Percentiles rank a stretch among this genome's conserved stretches.
These are phyloP conservation scores for Lycorma delicatula DNA, from an alignment of 1,140 invertebrate genomes.

Conservation along the genomic window DNA sequence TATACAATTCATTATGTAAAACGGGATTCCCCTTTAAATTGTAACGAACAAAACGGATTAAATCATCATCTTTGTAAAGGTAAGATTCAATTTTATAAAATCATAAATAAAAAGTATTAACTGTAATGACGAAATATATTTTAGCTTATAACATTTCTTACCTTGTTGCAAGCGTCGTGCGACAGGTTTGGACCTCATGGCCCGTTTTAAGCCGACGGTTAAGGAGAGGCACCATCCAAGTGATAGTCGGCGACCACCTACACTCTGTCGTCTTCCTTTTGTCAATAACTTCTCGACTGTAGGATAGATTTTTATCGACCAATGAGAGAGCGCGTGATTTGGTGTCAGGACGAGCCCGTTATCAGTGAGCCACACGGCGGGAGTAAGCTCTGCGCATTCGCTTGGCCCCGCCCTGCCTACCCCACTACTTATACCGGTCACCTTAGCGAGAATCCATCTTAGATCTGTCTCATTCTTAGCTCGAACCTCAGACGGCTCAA, in stretches of 20 bases:
- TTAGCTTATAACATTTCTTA: too few species aligned
- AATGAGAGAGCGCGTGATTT: not conserved
- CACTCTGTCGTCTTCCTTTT: constrained; percentile 1
- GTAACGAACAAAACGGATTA: too few species aligned
- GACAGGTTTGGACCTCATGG: not conserved
- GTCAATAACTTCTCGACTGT: not conserved
- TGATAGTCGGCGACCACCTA: not conserved
- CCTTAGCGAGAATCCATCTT: not conserved
- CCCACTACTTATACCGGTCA: too few species aligned
- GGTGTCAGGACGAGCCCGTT: constrained; percentile 5
- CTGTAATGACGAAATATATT: too few species aligned
- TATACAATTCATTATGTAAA: too few species aligned
- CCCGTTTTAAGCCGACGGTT: not conserved
- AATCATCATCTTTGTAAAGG: too few species aligned
- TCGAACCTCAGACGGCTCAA: not conserved
- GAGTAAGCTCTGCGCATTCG: not conserved
- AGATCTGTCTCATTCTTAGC: not conserved
- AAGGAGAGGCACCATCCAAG: not conserved
- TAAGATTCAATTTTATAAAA: too few species aligned
- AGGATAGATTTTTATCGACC: constrained; percentile 1
- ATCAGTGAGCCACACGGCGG: not conserved
- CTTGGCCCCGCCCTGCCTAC: not conserved
- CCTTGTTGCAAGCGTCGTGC: not conserved
- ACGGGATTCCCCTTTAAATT: too few species aligned
- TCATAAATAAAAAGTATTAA: too few species aligned